These are phyloP conservation scores for Microtus montanus DNA, from an alignment of 2,113 vertebrate genomes.

Conservation along the genomic window DNA sequence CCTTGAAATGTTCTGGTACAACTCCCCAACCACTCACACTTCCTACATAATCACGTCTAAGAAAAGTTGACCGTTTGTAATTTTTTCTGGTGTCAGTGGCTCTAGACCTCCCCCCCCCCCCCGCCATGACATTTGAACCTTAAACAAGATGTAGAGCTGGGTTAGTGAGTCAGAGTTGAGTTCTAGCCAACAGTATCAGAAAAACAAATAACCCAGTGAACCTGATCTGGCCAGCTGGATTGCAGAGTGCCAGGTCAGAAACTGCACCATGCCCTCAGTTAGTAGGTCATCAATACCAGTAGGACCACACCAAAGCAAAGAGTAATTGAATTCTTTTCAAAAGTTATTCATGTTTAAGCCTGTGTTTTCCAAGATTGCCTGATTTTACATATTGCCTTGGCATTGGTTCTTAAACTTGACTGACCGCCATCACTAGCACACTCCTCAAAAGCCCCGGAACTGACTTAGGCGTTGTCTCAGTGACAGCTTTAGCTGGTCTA, in stretches of 20 bases:
- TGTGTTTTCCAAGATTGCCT: background rate
- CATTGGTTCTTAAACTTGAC: background rate
- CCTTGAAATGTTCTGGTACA: background rate
- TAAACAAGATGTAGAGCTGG: background rate
- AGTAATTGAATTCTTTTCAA: background rate
- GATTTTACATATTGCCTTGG: background rate
- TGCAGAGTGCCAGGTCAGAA: background rate
- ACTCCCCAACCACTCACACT: background rate
- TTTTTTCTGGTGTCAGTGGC: background rate
- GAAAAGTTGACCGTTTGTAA: background rate
- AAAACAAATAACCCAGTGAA: background rate
- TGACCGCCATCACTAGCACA: background rate
- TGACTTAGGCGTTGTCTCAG: no score
- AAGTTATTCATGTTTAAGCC: background rate
- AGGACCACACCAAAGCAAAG: background rate
- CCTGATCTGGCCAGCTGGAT: background rate
- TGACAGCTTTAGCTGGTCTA: background rate
- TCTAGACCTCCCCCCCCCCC: background rate
- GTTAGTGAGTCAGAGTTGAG: background rate
- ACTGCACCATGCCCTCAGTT: background rate
- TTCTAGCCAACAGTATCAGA: background rate
- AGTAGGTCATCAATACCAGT: background rate
- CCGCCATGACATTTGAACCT: background rate
- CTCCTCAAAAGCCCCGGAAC: background rate
- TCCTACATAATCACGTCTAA: background rate